Percentiles rank a stretch among this genome's conserved stretches.
These are phyloP conservation scores for Anaspis maculata DNA, from an alignment of 2,888 invertebrate genomes.

Conservation along the genomic window DNA sequence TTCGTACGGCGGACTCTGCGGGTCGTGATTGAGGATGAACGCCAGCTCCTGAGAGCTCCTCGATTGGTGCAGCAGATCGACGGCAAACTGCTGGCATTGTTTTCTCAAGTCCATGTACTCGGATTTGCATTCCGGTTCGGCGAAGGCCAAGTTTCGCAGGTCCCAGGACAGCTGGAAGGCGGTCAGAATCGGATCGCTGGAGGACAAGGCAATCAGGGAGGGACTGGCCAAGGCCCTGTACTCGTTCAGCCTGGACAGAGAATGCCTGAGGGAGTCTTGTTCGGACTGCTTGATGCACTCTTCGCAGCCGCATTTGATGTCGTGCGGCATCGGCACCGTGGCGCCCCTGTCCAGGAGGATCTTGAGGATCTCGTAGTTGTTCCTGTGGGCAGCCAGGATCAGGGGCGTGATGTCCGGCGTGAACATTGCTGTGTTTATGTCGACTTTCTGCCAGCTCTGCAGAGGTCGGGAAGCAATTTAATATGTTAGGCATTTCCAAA, in stretches of 20 bases:
- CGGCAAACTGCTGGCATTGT: slow-evolving; percentile 86
- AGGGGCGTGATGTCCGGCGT: slow-evolving; percentile 91
- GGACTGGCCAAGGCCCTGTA: slow-evolving; percentile 89
- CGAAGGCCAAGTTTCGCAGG: slow-evolving; percentile 75
- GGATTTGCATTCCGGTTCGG: slow-evolving; percentile 82
- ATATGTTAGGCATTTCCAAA: too few relatives aligned
- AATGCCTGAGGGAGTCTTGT: slow-evolving; percentile 72
- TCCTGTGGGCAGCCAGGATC: slow-evolving; percentile 85
- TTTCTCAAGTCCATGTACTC: slow-evolving; percentile 82
- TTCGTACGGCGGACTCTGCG: slow-evolving; percentile 58
- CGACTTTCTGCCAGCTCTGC: slow-evolving; percentile 83
- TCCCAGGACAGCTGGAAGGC: slow-evolving; percentile 96
- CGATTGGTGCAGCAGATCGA: slow-evolving; percentile 83
- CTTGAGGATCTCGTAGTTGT: slow-evolving; percentile 94
- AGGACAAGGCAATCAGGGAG: slow-evolving; percentile 86
- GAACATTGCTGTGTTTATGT: slow-evolving; percentile 74
- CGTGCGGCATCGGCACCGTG: slow-evolving; percentile 83
- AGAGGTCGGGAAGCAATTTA: too few relatives aligned
- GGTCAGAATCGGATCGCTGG: slow-evolving; percentile 85
- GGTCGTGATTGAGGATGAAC: slow-evolving; percentile 88
- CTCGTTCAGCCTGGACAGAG: slow-evolving; percentile 83
- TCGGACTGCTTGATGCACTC: slow-evolving; percentile 71
- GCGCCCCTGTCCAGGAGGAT: slow-evolving; percentile 87
- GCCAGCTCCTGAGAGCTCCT: slow-evolving; percentile 89
- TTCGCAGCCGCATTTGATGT: slow-evolving; percentile 81